A percentile compares a stretch with the other conserved stretches of the same genome.
phyloP scores from a whole-genome alignment of 2,113 vertebrate genomes.

The human region DNA sequence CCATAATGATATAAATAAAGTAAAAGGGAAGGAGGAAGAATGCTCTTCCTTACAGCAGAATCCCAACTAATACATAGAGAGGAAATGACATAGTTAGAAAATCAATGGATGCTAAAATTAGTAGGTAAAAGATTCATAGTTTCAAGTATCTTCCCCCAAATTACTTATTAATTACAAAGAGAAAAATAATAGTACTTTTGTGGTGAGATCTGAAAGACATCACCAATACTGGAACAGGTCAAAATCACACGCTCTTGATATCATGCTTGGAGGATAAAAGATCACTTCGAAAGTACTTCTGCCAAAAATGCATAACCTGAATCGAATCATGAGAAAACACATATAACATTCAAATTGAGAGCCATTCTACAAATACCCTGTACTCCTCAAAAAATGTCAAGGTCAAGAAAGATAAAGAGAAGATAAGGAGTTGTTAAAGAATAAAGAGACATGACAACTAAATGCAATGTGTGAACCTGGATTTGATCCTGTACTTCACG shows the following conservation, averaged over 20 bases:
- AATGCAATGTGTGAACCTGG: not conserved
- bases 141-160: not conserved
- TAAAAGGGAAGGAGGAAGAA: not conserved
- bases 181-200: slow-evolving; percentile 2
- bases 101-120: not conserved
- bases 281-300: not conserved
- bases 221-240: not conserved
- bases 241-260: not conserved
- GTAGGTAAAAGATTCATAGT: not conserved
- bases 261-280: not conserved
- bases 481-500: not conserved
- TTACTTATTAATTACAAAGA: not conserved
- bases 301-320: not conserved
- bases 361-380: not conserved
- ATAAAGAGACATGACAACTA: not conserved
- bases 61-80: not conserved
- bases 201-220: not conserved
- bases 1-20: not conserved
- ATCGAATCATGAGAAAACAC: not conserved
- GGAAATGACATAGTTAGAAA: not conserved
- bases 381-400: not conserved
- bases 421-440: not conserved
- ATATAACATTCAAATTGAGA: not conserved
- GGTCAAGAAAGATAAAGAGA: not conserved
- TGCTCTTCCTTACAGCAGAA: not conserved